Conservation (phyloP, 2,797 vertebrate species). For the Halcyon leucocephala region DNA sequence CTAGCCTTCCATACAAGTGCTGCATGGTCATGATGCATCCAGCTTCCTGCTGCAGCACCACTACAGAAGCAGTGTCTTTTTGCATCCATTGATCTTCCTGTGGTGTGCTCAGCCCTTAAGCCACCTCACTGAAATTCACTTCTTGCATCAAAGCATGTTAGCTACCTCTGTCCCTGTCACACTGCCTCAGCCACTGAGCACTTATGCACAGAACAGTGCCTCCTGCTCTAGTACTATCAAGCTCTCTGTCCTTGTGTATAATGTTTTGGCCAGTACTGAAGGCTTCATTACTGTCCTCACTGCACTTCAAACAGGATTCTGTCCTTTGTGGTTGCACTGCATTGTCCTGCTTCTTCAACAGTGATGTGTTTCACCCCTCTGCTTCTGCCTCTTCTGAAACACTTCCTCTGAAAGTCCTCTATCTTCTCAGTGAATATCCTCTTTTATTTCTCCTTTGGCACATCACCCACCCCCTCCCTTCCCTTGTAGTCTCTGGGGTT, state of each 20-base stretch:
- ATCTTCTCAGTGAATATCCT: not conserved
- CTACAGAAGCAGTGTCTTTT: not conserved
- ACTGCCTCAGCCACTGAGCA: not conserved
- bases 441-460: not conserved
- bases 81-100: not conserved
- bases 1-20: fast-evolving
- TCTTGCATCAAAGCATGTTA: not conserved
- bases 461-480: not conserved
- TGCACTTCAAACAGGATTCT: not conserved
- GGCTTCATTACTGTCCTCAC: not conserved
- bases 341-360: not conserved
- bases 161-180: fast-evolving
- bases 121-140: not conserved
- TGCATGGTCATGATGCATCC: fast-evolving
- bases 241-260: too few species aligned
- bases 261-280: not conserved
- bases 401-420: not conserved
- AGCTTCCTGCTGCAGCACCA: fast-evolving
- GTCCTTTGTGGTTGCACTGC: not conserved
- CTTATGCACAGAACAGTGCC: not conserved
- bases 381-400: not conserved
- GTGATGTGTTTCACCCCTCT: not conserved
- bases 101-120: not conserved
- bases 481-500: not conserved
- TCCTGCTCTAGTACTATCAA: not conserved